These are phyloP conservation scores for Pterostichus madidus DNA, from an alignment of 2,888 invertebrate species.

Conservation along the genomic window DNA sequence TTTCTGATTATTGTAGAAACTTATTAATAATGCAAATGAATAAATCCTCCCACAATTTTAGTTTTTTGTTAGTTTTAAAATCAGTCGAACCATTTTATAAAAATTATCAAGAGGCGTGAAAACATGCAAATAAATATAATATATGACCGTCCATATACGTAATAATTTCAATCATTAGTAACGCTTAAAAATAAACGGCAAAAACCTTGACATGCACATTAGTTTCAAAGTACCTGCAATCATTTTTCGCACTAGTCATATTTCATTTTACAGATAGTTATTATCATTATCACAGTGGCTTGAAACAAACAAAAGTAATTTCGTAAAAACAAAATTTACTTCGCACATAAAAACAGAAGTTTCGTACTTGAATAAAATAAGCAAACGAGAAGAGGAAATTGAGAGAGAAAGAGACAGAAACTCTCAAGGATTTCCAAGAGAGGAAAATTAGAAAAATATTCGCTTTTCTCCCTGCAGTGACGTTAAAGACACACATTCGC, in stretches of 20 bases:
- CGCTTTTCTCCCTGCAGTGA: neutral
- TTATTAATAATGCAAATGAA: neutral
- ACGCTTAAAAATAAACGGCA: slow-evolving; percentile 37
- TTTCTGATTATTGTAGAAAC: neutral
- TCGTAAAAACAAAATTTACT: slow-evolving; percentile 29
- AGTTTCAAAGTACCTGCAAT: slow-evolving; percentile 34
- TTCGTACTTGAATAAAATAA: slow-evolving; percentile 17
- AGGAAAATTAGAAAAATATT: slow-evolving; percentile 45
- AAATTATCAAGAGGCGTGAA: slow-evolving; percentile 36
- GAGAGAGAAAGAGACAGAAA: neutral
- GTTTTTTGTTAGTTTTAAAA: neutral
- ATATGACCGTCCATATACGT: slow-evolving; percentile 31
- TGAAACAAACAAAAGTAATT: slow-evolving; percentile 41
- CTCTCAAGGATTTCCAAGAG: slow-evolving; percentile 18
- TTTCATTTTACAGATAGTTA: slow-evolving; percentile 45
- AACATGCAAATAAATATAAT: slow-evolving; percentile 45
- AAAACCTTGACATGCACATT: slow-evolving; percentile 39
- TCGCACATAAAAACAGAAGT: slow-evolving; percentile 5
- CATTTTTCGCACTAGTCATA: slow-evolving; percentile 33
- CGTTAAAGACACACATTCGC: slow-evolving; percentile 1
- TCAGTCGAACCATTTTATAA: slow-evolving; percentile 17
- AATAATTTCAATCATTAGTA: slow-evolving; percentile 40
- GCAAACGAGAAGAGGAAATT: slow-evolving; percentile 40
- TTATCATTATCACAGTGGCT: slow-evolving; percentile 24
- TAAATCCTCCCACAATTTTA: neutral